Evolutionary conservation across 2,888 invertebrate species (phyloP).

Genomic region (Lagria hirta): DNA sequence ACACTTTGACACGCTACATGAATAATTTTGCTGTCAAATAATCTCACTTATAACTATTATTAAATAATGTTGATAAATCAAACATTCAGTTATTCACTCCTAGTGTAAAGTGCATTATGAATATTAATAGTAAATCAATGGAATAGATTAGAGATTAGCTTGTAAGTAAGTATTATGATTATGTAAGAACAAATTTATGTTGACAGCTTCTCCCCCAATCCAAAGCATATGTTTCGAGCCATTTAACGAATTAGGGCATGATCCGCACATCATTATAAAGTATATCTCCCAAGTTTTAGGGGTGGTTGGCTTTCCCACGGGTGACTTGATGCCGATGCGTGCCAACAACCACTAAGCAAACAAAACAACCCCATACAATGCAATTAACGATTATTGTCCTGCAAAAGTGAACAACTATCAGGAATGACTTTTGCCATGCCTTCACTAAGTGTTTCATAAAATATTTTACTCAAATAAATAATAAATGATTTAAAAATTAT

Average conservation of each 20-base stretch:
- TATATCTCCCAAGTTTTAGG: conserved; percentile 34
- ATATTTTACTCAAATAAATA: too few species aligned
- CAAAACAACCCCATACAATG: conserved; percentile 41
- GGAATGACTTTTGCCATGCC: background rate
- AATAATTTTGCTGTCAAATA: too few species aligned
- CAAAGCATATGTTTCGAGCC: conserved; percentile 53
- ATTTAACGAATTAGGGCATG: conserved; percentile 55
- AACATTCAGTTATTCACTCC: too few species aligned
- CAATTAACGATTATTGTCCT: conserved; percentile 47
- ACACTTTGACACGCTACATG: too few species aligned
- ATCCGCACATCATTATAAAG: conserved; percentile 46
- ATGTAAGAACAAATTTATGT: conserved; percentile 17
- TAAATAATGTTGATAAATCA: too few species aligned
- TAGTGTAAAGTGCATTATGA: too few species aligned
- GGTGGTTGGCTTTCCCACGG: conserved; percentile 47
- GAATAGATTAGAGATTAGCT: conserved; percentile 8
- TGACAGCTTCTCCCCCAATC: conserved; percentile 16
- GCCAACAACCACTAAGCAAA: conserved; percentile 51
- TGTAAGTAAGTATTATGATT: conserved; percentile 14
- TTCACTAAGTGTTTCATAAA: too few species aligned
- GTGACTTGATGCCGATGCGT: conserved; percentile 47
- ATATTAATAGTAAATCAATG: conserved; percentile 9
- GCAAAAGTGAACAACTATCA: conserved; percentile 19
- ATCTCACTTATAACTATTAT: too few species aligned
- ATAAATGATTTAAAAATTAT: too few species aligned